Percentiles rank a stretch among this genome's conserved stretches.
These are phyloP conservation scores for Zaprionus ghesquierei DNA, from an alignment of 1,140 invertebrate species.

Conservation along the genomic window DNA sequence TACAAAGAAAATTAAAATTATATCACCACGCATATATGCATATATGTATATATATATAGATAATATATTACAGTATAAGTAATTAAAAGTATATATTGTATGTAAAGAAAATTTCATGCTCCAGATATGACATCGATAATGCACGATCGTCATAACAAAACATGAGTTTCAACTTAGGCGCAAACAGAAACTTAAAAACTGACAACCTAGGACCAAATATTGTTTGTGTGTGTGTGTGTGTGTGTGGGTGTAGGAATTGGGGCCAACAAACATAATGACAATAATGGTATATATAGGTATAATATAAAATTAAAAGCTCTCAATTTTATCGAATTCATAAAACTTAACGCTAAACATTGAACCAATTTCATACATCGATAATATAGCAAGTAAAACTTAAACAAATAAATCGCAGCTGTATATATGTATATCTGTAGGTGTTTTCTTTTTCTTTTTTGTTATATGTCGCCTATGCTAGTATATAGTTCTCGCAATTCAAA, in stretches of 20 bases:
- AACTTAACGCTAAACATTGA: slow-evolving; percentile 70
- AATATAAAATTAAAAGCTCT: slow-evolving; percentile 55
- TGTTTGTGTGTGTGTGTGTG: slow-evolving; percentile 3
- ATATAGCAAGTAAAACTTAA: slow-evolving; percentile 59
- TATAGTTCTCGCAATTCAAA: slow-evolving; percentile 26
- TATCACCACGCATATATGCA: slow-evolving; percentile 74
- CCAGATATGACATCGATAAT: slow-evolving; percentile 10
- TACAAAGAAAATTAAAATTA: slow-evolving; percentile 74
- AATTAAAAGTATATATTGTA: slow-evolving; percentile 44
- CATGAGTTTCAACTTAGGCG: slow-evolving; percentile 17
- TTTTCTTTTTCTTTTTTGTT: too few relatives aligned
- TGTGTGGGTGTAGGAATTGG: neutral
- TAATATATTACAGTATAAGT: slow-evolving; percentile 23
- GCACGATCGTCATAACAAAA: slow-evolving; percentile 9
- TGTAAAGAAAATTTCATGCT: slow-evolving; percentile 19
- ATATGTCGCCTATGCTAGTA: neutral
- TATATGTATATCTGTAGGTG: slow-evolving; percentile 27
- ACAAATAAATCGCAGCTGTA: slow-evolving; percentile 76
- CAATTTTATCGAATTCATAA: slow-evolving; percentile 23
- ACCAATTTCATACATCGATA: slow-evolving; percentile 62
- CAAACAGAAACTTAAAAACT: slow-evolving; percentile 61
- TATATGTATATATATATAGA: slow-evolving; percentile 38
- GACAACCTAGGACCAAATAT: slow-evolving; percentile 56
- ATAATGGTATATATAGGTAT: slow-evolving; percentile 20
- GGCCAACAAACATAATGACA: slow-evolving; percentile 46